Conservation (phyloP, 1,140 invertebrate genomes). For the Bombus affinis region DNA sequence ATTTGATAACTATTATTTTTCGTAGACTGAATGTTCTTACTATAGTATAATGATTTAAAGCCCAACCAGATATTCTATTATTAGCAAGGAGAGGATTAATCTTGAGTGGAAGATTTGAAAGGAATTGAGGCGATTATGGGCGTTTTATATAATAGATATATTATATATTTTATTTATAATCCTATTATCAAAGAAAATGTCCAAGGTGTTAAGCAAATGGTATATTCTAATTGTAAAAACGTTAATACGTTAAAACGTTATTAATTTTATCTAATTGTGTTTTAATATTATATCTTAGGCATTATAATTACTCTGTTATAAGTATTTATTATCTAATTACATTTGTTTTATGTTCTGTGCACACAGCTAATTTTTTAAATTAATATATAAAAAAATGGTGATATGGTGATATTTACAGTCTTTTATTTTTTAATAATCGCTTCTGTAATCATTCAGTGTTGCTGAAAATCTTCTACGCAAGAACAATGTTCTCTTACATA, state of each 20-base stretch:
- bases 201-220: not conserved
- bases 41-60: slow-evolving; percentile 6
- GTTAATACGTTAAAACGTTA: not conserved
- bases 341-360: not conserved
- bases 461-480: not conserved
- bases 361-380: not conserved
- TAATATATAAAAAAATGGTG: not conserved
- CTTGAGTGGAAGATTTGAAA: not conserved
- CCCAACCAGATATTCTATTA: not conserved
- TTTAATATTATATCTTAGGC: not conserved
- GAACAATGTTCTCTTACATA: not conserved
- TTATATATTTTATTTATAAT: not conserved
- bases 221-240: not conserved
- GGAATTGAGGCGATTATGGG: not conserved
- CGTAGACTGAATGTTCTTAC: not conserved
- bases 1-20: slow-evolving; percentile 29
- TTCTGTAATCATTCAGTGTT: not conserved
- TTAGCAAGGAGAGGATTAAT: not conserved
- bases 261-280: slow-evolving; percentile 1
- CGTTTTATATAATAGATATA: not conserved
- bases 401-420: not conserved
- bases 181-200: not conserved
- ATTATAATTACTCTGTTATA: not conserved
- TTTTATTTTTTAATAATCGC: not conserved
- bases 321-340: not conserved